phyloP scores from a whole-genome alignment of 30 jellyfish, hydroid and myxozoan species.

The Hydractinia symbiolongicarpus region DNA sequence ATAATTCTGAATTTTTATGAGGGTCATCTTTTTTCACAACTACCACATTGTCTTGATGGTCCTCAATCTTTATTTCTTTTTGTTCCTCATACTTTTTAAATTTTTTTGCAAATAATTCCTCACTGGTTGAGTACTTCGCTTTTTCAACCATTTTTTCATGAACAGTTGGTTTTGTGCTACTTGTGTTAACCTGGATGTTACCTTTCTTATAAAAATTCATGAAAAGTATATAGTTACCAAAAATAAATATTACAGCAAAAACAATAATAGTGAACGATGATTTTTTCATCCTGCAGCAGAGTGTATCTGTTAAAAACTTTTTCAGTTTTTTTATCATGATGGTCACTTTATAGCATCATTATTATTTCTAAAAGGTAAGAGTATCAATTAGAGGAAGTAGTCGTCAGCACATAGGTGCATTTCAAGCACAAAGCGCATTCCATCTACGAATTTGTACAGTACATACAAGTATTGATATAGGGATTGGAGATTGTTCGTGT shows the following conservation, averaged over 20 bases:
- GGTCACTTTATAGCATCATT: neutral
- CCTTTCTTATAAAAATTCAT: neutral
- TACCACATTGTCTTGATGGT: neutral
- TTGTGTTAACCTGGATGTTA: neutral
- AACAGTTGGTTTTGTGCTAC: neutral
- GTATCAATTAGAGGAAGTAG: too few relatives aligned
- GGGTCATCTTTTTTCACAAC: neutral
- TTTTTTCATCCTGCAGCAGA: slow-evolving; percentile 7
- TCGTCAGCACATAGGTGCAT: too few relatives aligned
- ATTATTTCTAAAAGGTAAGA: too few relatives aligned
- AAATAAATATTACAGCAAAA: neutral
- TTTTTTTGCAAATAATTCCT: neutral
- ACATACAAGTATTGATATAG: too few relatives aligned
- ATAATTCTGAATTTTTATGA: neutral
- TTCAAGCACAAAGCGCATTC: too few relatives aligned
- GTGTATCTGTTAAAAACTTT: slow-evolving; percentile 3
- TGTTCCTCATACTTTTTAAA: neutral
- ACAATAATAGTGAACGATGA: neutral
- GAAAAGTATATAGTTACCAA: slow-evolving; percentile 1
- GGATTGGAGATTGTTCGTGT: too few relatives aligned
- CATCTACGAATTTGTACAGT: too few relatives aligned
- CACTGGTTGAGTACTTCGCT: neutral
- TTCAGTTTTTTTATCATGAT: slow-evolving; percentile 11
- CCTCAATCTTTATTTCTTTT: neutral
- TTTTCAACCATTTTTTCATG: neutral